phyloP scores from a whole-genome alignment of 2,113 vertebrate species.

The Lycocorax pyrrhopterus region DNA sequence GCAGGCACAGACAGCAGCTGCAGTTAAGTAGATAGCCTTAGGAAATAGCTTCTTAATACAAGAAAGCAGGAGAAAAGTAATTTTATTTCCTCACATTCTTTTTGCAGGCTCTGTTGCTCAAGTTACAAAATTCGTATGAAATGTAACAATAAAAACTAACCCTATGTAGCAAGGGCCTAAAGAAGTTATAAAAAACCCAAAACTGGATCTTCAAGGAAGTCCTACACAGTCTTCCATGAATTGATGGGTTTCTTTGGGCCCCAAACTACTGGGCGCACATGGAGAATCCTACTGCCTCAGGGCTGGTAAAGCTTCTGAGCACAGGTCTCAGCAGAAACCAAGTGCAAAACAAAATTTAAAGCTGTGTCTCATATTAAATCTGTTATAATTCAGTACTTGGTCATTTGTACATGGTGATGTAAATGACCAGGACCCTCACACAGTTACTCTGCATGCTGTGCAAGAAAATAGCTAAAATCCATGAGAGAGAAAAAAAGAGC shows the following conservation, averaged over 20 bases:
- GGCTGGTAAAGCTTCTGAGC: neutral
- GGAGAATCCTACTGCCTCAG: neutral
- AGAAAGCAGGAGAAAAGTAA: neutral
- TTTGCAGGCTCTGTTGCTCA: neutral
- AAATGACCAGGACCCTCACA: neutral
- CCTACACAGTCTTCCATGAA: neutral
- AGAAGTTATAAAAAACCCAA: neutral
- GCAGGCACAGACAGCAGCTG: neutral
- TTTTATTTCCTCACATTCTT: slow-evolving; percentile 5
- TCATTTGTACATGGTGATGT: too few species aligned
- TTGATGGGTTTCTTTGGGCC: neutral
- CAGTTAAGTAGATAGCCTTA: slow-evolving; percentile 21
- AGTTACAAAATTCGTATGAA: neutral
- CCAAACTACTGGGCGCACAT: neutral
- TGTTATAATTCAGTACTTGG: neutral
- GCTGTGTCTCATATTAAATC: neutral
- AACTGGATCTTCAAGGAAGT: neutral
- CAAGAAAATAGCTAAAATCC: neutral
- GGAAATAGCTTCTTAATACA: neutral
- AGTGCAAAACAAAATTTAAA: neutral
- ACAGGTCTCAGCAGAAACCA: neutral
- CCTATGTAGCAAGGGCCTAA: neutral
- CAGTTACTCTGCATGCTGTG: neutral
- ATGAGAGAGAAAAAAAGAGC: neutral
- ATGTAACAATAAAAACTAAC: neutral